phyloP scores from a whole-genome alignment of 2,113 vertebrate species.

The Hypomesus transpacificus region DNA sequence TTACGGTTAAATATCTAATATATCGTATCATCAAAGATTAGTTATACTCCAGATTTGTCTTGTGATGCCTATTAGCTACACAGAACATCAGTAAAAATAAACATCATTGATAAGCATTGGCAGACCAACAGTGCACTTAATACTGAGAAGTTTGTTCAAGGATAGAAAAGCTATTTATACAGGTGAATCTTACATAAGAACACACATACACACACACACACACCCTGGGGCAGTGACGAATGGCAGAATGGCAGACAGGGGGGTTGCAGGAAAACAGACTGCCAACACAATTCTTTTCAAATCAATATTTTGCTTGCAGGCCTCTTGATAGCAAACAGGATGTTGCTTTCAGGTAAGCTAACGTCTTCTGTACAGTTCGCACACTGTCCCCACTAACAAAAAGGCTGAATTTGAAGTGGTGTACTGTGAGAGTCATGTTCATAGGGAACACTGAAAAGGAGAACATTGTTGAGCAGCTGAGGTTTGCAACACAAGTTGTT shows the following conservation, averaged over 20 bases:
- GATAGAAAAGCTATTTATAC: slow-evolving; percentile 1
- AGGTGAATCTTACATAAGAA: background rate
- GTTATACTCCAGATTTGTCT: background rate
- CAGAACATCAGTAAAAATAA: background rate
- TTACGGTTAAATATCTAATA: background rate
- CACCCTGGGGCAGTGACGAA: slow-evolving; percentile 19
- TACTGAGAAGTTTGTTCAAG: background rate
- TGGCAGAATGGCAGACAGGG: slow-evolving; percentile 14
- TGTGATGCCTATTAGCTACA: background rate
- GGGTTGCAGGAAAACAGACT: slow-evolving; percentile 10
- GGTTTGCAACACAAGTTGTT: no score
- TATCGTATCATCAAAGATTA: background rate
- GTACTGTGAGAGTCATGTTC: no score
- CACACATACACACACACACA: slow-evolving; percentile 13
- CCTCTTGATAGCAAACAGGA: slow-evolving; percentile 32
- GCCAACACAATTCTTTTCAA: background rate
- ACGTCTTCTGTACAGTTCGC: slow-evolving; percentile 35
- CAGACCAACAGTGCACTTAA: background rate
- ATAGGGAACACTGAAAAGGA: no score
- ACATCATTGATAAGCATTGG: background rate
- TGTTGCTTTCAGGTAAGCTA: slow-evolving; percentile 38
- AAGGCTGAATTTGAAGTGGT: slow-evolving; percentile 24
- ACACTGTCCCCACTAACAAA: slow-evolving; percentile 31
- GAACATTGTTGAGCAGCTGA: no score
- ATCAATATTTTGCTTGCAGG: slow-evolving; percentile 55